A percentile compares a stretch with the other conserved stretches of the same genome.
These are phyloP conservation scores for Dolomedes plantarius DNA, from an alignment of 2,888 invertebrate genomes.

Conservation along the genomic window DNA sequence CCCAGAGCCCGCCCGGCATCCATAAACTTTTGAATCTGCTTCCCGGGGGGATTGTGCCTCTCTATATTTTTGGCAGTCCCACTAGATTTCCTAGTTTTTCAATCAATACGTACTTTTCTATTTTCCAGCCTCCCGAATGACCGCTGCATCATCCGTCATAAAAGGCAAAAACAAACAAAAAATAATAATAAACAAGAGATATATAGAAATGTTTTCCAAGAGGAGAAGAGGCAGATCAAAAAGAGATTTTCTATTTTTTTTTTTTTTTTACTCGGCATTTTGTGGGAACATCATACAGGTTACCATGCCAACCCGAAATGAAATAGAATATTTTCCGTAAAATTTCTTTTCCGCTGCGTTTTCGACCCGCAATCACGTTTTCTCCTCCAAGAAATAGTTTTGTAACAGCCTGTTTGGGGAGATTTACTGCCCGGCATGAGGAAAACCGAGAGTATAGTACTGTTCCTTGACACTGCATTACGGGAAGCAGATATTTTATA, in stretches of 20 bases:
- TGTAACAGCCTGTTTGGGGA: no score
- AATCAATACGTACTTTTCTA: constrained; percentile 71
- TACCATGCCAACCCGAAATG: neutral
- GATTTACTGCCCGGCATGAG: no score
- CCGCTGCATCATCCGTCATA: constrained; percentile 66
- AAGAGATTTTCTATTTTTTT: no score
- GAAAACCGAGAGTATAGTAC: no score
- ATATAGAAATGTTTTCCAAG: neutral
- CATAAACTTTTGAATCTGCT: no score
- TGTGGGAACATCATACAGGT: neutral
- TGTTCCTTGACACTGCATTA: no score
- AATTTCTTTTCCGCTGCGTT: no score
- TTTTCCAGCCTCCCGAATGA: constrained; percentile 66
- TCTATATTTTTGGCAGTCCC: constrained; percentile 16
- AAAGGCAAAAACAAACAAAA: constrained; percentile 35
- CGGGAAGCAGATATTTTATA: no score
- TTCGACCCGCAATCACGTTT: no score
- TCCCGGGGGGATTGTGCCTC: neutral
- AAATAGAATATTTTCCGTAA: neutral
- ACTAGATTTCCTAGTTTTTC: constrained; percentile 61
- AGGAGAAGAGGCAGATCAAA: neutral
- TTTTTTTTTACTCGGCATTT: neutral
- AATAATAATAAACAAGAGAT: neutral
- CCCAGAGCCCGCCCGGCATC: no score
- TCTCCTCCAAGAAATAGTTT: no score